These are phyloP conservation scores for Cranoglanis bouderius DNA, from an alignment of 2,113 vertebrate genomes.

Conservation along the genomic window DNA sequence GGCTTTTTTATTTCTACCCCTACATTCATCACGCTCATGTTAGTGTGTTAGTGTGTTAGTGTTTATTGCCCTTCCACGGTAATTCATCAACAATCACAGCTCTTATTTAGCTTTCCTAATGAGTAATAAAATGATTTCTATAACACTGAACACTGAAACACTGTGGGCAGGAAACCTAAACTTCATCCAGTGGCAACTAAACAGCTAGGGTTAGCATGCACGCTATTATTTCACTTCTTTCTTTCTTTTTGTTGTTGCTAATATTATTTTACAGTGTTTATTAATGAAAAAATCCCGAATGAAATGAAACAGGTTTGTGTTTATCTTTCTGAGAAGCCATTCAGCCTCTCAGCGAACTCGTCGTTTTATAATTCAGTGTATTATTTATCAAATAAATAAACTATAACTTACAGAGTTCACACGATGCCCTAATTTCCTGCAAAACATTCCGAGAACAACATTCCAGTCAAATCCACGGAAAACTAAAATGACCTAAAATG, in stretches of 20 bases:
- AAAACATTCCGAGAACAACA: background rate
- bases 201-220: constrained; percentile 6
- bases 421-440: background rate
- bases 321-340: background rate
- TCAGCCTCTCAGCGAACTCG: background rate
- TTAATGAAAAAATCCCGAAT: background rate
- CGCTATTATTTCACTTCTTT: background rate
- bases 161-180: background rate
- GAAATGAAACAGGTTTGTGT: background rate
- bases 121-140: background rate
- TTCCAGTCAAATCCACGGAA: background rate
- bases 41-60: background rate
- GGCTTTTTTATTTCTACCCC: background rate
- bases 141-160: background rate
- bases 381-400: background rate
- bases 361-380: background rate
- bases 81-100: background rate
- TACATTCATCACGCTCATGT: background rate
- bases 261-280: background rate
- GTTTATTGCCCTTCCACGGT: background rate
- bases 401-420: background rate
- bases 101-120: background rate
- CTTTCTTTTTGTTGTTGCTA: background rate
- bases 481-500: background rate
- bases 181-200: background rate